These are phyloP conservation scores for Platysternon megacephalum DNA, from an alignment of 2,113 vertebrate species.

Conservation along the genomic window DNA sequence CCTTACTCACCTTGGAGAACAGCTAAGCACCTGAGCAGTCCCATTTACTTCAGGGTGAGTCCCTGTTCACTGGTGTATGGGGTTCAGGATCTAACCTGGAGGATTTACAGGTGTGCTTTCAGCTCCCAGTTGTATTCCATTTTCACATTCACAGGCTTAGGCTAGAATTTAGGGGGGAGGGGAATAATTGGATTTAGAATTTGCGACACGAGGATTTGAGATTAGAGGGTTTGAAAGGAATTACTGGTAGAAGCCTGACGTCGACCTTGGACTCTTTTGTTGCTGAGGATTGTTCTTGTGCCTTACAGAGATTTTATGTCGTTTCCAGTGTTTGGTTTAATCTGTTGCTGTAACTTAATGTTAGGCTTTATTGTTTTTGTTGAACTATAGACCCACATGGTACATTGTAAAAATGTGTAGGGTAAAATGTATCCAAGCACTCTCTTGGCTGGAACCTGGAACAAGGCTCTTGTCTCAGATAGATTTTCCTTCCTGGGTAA, in stretches of 20 bases:
- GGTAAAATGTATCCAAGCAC: conserved; percentile 25
- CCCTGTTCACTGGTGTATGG: neutral
- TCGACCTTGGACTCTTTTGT: neutral
- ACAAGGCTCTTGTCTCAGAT: neutral
- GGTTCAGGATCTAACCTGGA: neutral
- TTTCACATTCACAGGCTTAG: neutral
- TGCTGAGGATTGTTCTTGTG: neutral
- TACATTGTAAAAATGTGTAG: neutral
- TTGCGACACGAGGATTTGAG: conserved; percentile 26
- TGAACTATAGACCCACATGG: neutral
- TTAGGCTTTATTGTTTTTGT: neutral
- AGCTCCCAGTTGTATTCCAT: neutral
- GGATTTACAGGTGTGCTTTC: neutral
- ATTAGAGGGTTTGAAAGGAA: conserved; percentile 43
- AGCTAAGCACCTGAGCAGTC: neutral
- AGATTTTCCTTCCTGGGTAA: neutral
- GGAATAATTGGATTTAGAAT: neutral
- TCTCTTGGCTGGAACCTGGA: conserved; percentile 43
- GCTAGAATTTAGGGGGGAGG: neutral
- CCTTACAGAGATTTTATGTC: neutral
- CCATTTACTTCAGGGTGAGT: neutral
- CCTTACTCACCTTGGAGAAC: neutral
- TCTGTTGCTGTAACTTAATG: fast-evolving
- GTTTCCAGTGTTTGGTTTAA: neutral
- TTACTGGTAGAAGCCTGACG: neutral